A percentile compares a stretch with the other conserved stretches of the same genome.
Evolutionary conservation across 2,797 vertebrate species (phyloP).

Genomic region (Hyperoplus immaculatus): DNA sequence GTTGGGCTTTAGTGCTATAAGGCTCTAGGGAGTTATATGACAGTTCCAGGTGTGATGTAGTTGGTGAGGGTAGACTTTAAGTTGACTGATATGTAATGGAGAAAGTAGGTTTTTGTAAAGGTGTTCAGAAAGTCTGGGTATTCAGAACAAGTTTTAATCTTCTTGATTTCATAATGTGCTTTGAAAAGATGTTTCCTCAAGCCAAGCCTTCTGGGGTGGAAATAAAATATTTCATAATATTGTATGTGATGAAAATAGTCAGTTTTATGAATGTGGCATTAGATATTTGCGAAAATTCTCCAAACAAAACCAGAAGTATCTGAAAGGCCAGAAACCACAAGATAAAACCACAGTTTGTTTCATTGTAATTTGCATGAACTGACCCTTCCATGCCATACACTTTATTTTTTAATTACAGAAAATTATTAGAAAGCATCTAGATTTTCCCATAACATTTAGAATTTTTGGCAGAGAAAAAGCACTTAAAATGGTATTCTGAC

Average conservation of each 20-base stretch:
- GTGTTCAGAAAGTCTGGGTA: not conserved
- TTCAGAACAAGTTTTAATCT: not conserved
- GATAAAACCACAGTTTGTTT: not conserved
- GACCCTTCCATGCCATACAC: not conserved
- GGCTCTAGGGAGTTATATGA: not conserved
- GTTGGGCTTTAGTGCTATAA: not conserved
- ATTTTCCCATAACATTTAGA: not conserved
- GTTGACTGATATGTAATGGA: not conserved
- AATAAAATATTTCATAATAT: not conserved
- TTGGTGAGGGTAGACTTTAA: not conserved
- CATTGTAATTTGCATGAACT: not conserved
- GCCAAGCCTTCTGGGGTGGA: not conserved
- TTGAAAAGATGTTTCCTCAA: not conserved
- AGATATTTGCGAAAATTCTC: no score
- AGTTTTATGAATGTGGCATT: not conserved
- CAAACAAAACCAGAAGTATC: not conserved
- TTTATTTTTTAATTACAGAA: not conserved
- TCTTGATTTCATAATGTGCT: not conserved
- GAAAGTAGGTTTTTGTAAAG: not conserved
- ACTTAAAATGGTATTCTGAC: not conserved
- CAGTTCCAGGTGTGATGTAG: not conserved
- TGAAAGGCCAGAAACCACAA: not conserved
- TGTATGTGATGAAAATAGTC: not conserved
- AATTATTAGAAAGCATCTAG: not conserved
- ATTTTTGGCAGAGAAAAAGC: not conserved